A percentile compares a stretch with the other conserved stretches of the same genome.
These are phyloP conservation scores for Drosophila tani DNA, from an alignment of 1,140 invertebrate species.

Conservation along the genomic window DNA sequence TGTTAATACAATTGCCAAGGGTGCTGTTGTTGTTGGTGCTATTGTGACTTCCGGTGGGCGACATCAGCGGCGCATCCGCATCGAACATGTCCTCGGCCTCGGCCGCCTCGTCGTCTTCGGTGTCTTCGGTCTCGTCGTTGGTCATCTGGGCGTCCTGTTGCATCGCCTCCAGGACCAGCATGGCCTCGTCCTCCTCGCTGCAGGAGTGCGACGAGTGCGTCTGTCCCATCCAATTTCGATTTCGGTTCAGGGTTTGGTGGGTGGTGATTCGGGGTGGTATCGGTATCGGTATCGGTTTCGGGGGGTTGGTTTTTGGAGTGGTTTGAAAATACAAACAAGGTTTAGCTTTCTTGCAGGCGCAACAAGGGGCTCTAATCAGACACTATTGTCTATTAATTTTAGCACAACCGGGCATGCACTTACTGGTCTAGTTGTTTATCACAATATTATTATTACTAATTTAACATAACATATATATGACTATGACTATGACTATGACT, in stretches of 20 bases:
- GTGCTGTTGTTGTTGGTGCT: constrained; percentile 49
- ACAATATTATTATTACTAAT: constrained; percentile 56
- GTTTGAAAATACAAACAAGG: constrained; percentile 63
- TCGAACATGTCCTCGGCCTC: constrained; percentile 77
- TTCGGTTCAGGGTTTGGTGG: constrained; percentile 8
- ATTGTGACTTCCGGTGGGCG: constrained; percentile 73
- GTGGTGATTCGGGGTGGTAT: constrained; percentile 19
- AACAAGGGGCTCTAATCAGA: constrained; percentile 42
- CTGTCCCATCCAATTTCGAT: constrained; percentile 37
- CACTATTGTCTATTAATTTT: constrained; percentile 29
- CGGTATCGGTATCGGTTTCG: constrained; percentile 8
- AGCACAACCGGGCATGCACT: constrained; percentile 68
- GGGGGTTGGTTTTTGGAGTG: constrained; percentile 18
- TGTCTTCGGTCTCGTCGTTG: constrained; percentile 70
- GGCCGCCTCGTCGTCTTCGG: constrained; percentile 66
- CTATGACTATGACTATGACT: neutral
- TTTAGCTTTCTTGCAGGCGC: constrained; percentile 69
- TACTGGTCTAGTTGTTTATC: constrained; percentile 50
- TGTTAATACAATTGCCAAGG: constrained; percentile 24
- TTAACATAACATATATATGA: constrained; percentile 42
- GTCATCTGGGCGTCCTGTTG: constrained; percentile 68
- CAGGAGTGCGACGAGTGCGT: constrained; percentile 75
- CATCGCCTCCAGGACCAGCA: constrained; percentile 61
- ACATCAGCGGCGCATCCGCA: constrained; percentile 73
- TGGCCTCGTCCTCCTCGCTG: constrained; percentile 79